Evolutionary conservation across 1,140 invertebrate species (phyloP).

Genomic region (Drosophila cardini): DNA sequence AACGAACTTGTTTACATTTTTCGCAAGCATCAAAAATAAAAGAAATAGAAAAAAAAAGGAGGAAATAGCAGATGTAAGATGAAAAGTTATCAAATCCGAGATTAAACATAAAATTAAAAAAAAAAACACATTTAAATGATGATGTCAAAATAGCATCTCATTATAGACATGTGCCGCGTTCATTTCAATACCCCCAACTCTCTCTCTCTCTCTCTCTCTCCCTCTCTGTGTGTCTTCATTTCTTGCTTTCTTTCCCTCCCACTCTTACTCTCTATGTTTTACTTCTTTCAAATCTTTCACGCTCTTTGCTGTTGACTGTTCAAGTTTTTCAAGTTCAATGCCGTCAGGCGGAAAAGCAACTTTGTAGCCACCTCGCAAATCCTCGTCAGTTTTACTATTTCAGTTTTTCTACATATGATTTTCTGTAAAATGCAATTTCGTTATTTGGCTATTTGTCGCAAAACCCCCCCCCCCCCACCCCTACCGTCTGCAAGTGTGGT

Average conservation of each 20-base stretch:
- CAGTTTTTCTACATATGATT: constrained; percentile 24
- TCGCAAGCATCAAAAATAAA: constrained; percentile 57
- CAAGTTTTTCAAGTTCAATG: constrained; percentile 79
- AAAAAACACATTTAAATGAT: constrained; percentile 62
- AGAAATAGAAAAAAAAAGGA: constrained; percentile 9
- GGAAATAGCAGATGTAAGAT: constrained; percentile 6
- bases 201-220: not conserved
- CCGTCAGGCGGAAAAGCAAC: constrained; percentile 71
- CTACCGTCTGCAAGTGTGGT: not conserved
- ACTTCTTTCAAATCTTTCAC: not conserved
- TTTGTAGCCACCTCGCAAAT: constrained; percentile 27
- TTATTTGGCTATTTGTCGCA: constrained; percentile 65
- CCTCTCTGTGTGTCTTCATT: not conserved
- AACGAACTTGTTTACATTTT: constrained; percentile 81
- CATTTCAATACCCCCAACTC: not conserved
- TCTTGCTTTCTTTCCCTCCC: not conserved
- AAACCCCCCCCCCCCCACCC: not conserved
- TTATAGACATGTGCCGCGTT: constrained; percentile 51
- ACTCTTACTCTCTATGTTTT: constrained; percentile 2
- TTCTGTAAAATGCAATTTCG: constrained; percentile 74
- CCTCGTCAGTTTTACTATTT: constrained; percentile 33
- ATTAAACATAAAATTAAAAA: constrained; percentile 41
- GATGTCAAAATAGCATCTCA: constrained; percentile 73
- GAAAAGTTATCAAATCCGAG: constrained; percentile 69
- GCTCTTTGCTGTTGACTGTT: constrained; percentile 7